phyloP scores from a whole-genome alignment of 2,888 invertebrate species.

The Tortrix viridana region DNA sequence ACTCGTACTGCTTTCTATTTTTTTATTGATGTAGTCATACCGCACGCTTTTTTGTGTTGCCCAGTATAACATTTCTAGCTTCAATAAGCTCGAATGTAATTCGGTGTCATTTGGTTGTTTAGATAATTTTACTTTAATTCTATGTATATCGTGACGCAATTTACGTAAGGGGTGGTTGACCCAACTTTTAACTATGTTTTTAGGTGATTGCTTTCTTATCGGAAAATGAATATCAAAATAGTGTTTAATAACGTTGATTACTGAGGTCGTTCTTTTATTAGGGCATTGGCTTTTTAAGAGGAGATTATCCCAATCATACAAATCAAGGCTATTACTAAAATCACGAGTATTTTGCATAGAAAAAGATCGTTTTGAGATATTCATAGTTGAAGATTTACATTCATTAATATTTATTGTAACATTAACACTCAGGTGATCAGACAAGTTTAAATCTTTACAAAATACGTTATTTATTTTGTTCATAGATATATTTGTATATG shows the following conservation, averaged over 20 bases:
- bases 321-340: neutral
- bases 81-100: neutral
- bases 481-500: neutral
- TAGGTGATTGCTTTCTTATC: neutral
- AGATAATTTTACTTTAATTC: neutral
- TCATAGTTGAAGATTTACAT: neutral
- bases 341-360: neutral
- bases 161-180: neutral
- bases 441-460: neutral
- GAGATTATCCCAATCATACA: neutral
- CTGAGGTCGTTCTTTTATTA: neutral
- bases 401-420: neutral
- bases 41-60: neutral
- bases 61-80: neutral
- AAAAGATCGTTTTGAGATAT: neutral
- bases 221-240: constrained; percentile 3
- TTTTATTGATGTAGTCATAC: neutral
- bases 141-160: neutral
- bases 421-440: neutral
- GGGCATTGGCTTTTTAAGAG: neutral
- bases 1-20: neutral
- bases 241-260: neutral
- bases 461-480: neutral
- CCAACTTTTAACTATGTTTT: neutral
- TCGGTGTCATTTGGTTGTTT: neutral